Evolutionary conservation across 92 coral and sea anemone species (phyloP).

Genomic region (Actinostola sp.): DNA sequence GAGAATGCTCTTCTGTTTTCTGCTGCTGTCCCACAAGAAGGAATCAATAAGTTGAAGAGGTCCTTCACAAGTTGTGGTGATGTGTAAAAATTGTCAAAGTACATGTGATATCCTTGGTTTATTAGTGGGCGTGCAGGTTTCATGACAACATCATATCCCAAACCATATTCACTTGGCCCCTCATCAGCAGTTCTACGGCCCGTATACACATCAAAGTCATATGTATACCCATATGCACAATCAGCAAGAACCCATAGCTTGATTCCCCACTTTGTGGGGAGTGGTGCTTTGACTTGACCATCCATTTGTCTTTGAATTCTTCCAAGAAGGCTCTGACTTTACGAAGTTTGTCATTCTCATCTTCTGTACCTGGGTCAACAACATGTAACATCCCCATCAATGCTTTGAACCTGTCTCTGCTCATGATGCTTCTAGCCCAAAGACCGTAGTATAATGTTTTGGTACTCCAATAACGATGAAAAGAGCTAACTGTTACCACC

Average conservation of each 20-base stretch:
- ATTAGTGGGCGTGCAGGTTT: no score
- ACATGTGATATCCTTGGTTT: no score
- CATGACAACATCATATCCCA: constrained; percentile 79
- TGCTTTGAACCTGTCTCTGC: constrained; percentile 29
- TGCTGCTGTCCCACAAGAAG: no score
- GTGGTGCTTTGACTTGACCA: constrained; percentile 38
- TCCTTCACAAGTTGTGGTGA: no score
- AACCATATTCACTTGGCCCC: constrained; percentile 44
- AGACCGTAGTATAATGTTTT: no score
- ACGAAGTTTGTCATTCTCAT: constrained; percentile 13
- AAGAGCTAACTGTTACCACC: constrained; percentile 44
- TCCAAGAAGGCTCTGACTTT: no score
- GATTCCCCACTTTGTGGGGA: constrained; percentile 53
- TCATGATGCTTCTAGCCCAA: constrained; percentile 53
- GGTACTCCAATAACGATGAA: constrained; percentile 66
- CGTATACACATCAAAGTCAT: constrained; percentile 55
- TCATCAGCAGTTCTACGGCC: constrained; percentile 22
- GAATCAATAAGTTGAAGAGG: no score
- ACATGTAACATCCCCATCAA: constrained; percentile 31
- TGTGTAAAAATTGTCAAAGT: no score
- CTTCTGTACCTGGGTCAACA: constrained; percentile 24
- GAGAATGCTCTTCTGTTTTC: no score
- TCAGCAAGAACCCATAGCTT: constrained; percentile 64
- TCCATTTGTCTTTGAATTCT: constrained; percentile 31
- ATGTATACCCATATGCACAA: constrained; percentile 47